Evolutionary conservation across 2,797 vertebrate species (phyloP), one percentile per base, ranked within the genome.

Genomic region (Lateolabrax maculatus): DNA sequence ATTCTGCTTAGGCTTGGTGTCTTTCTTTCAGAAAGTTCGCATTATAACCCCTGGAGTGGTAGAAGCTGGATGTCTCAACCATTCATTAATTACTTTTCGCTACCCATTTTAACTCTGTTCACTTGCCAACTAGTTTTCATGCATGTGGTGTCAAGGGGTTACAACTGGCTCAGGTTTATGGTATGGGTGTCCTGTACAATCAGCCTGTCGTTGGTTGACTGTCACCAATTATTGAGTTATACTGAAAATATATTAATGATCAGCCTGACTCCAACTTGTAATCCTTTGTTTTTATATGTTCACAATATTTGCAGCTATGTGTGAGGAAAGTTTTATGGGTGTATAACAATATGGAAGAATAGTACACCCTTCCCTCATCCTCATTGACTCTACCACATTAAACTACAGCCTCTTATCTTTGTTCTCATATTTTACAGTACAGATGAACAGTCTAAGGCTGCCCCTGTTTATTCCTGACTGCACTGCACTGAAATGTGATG

Each of bases 401-500:
- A 74, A 49, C 29, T 19, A 3, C 56, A 72, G 37, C 52, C 36
- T 52, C 36, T 37, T 55, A 52, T 46, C 27, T 67, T 71, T 71
- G 10, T 2, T 52, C 31, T 51, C 29, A 67, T 74, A 49, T 66
- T 78, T 67, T 71, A 41, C 49, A 51, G 58, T 29, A 27, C 23
- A 60, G 55, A 73, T 39, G 27, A 82, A 67, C 48, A 62, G 39
- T 65, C 49, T 75, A 12, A 31, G 52, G 29, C 57, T 44, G 53
- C 63, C 58, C 9, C 9, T 65, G 55, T 66, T 83, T 74, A 56
- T 75, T 70, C 29, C 39, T 67, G 36, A 64, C 56, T 67, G 37
- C 36, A 23, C 51, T 77, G 37, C 60, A 31, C 63, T 73, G 52
- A 62, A 36, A 83, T 39, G 37, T 77, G 85, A 84, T 82, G 84